A percentile compares a stretch with the other conserved stretches of the same genome.
These are phyloP conservation scores for Stictocephala bisonia DNA, from an alignment of 2,888 invertebrate genomes.

Conservation along the genomic window DNA sequence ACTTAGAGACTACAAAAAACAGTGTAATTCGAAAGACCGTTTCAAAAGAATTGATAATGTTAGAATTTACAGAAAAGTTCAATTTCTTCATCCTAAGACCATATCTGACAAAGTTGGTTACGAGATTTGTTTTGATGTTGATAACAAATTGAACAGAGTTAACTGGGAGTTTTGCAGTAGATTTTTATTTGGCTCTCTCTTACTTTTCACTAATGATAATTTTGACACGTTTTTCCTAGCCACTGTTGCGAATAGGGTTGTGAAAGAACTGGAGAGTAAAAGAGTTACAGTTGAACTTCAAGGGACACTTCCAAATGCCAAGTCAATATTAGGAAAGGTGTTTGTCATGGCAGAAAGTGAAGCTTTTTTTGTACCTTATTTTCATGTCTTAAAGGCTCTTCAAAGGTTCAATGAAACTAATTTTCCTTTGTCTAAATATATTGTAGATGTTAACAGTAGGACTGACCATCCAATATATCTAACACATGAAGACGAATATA, in stretches of 20 bases:
- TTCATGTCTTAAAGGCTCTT: constrained; percentile 77
- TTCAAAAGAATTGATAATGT: constrained; percentile 65
- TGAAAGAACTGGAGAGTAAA: constrained; percentile 61
- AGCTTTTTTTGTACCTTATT: constrained; percentile 85
- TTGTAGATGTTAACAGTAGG: constrained; percentile 68
- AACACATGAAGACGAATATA: constrained; percentile 45
- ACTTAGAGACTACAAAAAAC: constrained; percentile 57
- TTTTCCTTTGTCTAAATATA: constrained; percentile 77
- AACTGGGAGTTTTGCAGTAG: constrained; percentile 69
- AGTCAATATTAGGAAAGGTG: constrained; percentile 63
- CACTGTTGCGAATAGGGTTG: constrained; percentile 71
- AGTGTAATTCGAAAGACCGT: constrained; percentile 56
- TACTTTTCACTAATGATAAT: constrained; percentile 77
- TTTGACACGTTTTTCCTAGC: constrained; percentile 78
- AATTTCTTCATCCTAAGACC: constrained; percentile 59
- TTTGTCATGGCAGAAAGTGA: constrained; percentile 80
- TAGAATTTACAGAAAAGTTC: constrained; percentile 67
- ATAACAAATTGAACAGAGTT: constrained; percentile 62
- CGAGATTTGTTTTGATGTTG: constrained; percentile 48
- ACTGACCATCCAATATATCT: constrained; percentile 65
- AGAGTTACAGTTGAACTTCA: constrained; percentile 56
- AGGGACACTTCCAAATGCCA: constrained; percentile 63
- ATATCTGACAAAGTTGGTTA: constrained; percentile 36
- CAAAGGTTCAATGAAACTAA: constrained; percentile 69
- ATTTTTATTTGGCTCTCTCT: constrained; percentile 78